Evolutionary conservation across 2,797 vertebrate species (phyloP), one percentile per base, ranked within the genome.

Genomic region (Cossypha polioptera): DNA sequence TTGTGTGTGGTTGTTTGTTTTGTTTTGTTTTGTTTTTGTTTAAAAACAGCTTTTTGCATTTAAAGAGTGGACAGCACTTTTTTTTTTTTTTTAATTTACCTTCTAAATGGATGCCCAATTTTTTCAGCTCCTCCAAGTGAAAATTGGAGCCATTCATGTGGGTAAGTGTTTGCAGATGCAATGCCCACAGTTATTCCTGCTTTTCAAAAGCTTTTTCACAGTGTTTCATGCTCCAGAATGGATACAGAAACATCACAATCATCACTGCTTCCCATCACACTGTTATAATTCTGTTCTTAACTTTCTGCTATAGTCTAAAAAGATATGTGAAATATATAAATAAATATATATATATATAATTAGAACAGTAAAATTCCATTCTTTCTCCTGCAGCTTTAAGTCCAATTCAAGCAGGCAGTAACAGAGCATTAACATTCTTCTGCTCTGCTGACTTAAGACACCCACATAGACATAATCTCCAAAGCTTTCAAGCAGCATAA

Each of bases 351-450:
- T 22, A 51, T 33, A 29, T 9, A 50, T 33, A 28, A 36, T 66
- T 45, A 45, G 47, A 54, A 16, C 6, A 31, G 29, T 55, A 62
- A 2, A 0, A 10, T 51, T 76, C 29, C 10, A 29, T 48, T 81
- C 10, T 63, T 74, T 63, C 35, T 53, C 28, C 18, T 26, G n/a
- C 24, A 50, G 57, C 40, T 48, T 69, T 36, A 62, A 84, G 17
- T 36, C 28, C 20, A 50, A 20, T 43, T 66, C 79, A 50, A 74
- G 13, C 57, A 91, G 35, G 26, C 68, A 90, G n/a, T 65, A 84
- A 71, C 9, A 91, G 35, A 82, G 38, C 10, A 74, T 77, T 94
- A 92, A 80, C 54, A 89, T 89, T 95, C 78, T 89, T 92, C 61
- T 75, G 31, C 25, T 75, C 65, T 91, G 57, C 42, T 92, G 86